A percentile compares a stretch with the other conserved stretches of the same genome.
These are phyloP conservation scores for Prunella himalayana DNA, from an alignment of 2,113 vertebrate species.

Conservation along the genomic window DNA sequence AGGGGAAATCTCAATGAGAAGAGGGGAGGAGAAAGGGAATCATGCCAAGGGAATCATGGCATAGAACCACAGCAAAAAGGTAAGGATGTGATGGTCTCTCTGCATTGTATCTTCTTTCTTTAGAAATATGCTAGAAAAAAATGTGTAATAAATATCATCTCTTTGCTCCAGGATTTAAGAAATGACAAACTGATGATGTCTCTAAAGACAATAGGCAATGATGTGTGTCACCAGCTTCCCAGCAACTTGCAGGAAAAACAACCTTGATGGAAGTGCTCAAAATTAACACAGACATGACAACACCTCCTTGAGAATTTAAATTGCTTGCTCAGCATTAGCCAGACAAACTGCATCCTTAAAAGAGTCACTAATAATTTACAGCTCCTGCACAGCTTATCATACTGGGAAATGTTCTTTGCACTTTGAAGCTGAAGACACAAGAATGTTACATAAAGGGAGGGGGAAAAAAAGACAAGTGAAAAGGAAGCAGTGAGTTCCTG, in stretches of 20 bases:
- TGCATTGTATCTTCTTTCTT: neutral
- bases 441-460: neutral
- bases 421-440: neutral
- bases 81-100: neutral
- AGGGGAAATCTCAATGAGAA: neutral
- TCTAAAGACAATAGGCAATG: neutral
- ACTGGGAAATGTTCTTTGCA: neutral
- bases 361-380: constrained; percentile 10
- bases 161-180: neutral
- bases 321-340: neutral
- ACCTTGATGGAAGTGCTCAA: neutral
- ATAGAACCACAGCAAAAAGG: neutral
- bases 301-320: neutral
- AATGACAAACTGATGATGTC: neutral
- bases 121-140: neutral
- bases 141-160: neutral
- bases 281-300: neutral
- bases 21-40: neutral
- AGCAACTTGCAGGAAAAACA: neutral
- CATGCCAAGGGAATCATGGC: neutral
- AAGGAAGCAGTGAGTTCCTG: constrained; percentile 41
- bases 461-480: constrained; percentile 3
- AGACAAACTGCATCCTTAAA: neutral
- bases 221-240: neutral
- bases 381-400: neutral